Conservation (phyloP, 2,113 vertebrate species). For the Suncus etruscus region DNA sequence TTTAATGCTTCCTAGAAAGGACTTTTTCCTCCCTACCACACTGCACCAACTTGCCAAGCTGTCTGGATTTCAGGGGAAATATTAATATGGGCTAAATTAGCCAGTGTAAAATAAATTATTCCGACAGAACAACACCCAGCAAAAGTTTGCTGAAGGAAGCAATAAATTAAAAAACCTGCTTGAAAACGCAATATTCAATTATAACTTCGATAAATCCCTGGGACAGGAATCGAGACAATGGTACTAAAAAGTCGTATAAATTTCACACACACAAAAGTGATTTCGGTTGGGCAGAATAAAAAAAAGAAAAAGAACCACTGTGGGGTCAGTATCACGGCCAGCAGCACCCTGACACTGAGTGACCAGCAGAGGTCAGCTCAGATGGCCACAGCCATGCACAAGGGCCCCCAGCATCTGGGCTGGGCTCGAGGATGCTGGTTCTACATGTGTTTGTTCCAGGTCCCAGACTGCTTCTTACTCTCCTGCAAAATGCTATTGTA, state of each 20-base stretch:
- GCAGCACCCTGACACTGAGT: conserved; percentile 64
- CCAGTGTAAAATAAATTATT: conserved; percentile 81
- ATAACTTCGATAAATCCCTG: conserved; percentile 74
- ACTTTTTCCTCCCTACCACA: conserved; percentile 73
- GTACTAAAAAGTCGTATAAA: conserved; percentile 70
- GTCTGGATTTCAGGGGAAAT: conserved; percentile 78
- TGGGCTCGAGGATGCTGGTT: neutral
- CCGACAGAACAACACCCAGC: conserved; percentile 81
- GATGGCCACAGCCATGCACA: no score
- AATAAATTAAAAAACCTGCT: conserved; percentile 76
- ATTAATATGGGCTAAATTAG: conserved; percentile 85
- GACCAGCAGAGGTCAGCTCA: neutral
- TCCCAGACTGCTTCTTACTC: neutral
- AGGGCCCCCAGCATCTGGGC: no score
- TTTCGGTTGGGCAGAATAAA: conserved; percentile 69
- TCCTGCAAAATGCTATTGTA: conserved; percentile 1
- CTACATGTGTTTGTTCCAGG: no score
- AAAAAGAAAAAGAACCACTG: conserved; percentile 33
- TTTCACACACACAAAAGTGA: conserved; percentile 67
- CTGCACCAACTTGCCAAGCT: conserved; percentile 74
- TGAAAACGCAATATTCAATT: conserved; percentile 79
- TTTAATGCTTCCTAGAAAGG: conserved; percentile 71
- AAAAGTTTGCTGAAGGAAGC: conserved; percentile 83
- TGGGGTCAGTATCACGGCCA: conserved; percentile 73
- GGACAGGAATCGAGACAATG: conserved; percentile 71